phyloP scores from a whole-genome alignment of 2,797 vertebrate species.

The Coccyzus lansbergi region DNA sequence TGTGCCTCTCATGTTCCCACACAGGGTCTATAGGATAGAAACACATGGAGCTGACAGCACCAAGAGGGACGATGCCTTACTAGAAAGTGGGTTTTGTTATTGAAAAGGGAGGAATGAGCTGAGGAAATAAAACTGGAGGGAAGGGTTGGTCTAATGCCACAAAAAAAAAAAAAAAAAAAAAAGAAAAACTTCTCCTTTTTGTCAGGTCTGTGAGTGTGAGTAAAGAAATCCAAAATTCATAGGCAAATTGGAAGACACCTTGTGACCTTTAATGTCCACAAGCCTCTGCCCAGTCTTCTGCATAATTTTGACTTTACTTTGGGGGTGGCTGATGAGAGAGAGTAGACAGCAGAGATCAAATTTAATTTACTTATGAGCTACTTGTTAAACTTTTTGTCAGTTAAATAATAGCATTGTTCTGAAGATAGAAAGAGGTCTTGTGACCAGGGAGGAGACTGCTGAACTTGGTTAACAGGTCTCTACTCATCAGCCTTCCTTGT shows the following conservation, averaged over 20 bases:
- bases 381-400: neutral
- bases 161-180: neutral
- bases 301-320: neutral
- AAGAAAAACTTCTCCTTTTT: neutral
- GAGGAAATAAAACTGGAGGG: neutral
- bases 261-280: neutral
- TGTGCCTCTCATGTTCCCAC: neutral
- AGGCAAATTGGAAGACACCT: neutral
- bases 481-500: neutral
- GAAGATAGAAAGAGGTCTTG: neutral
- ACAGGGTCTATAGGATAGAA: neutral
- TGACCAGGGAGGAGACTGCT: neutral
- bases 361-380: neutral
- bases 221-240: neutral
- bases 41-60: rapidly evolving
- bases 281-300: neutral
- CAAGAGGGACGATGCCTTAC: neutral
- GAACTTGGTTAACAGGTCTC: neutral
- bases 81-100: neutral
- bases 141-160: neutral
- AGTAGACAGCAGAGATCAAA: neutral
- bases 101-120: neutral
- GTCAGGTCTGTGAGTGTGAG: neutral
- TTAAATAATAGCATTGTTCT: neutral
- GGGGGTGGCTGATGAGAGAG: neutral